Evolutionary conservation across 2,113 vertebrate species (phyloP), one percentile per base, ranked within the genome.

Genomic region (Apeltes quadracus): DNA sequence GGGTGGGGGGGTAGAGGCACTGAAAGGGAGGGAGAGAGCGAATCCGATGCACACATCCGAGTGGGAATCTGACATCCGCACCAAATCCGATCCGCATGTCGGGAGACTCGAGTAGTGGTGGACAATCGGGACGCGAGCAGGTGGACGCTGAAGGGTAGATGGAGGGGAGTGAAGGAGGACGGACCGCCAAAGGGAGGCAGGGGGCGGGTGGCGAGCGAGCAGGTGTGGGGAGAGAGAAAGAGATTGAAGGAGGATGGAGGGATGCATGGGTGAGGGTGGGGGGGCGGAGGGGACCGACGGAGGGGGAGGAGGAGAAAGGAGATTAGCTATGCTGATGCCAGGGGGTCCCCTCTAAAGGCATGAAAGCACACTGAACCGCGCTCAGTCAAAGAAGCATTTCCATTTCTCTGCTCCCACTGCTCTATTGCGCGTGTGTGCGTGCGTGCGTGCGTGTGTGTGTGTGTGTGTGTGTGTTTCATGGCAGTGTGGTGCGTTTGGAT

Each of bases 401-500:
- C 79, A 81, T 81, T 63, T 44, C 69, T 75, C 69, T 79, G 72
- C 76, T 83, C 66, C 75, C 71, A 78, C 68, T 23, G 43, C 81
- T 86, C 70, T 83, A 73, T 86, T 72, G 61, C 44, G 55, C 65
- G 34, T 77, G 66, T 76, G 72, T 71, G 54, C 65, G 61, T 61
- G 55, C 55, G 53, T 25, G 61, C 32, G 51, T 10, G 55, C 44
- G 34, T 39, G 20, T 66, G 36, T 62, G 51, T 63, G 62, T 58
- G 39, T 65, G 64, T 69, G 54, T 77, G 55, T 56, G 43, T 56
- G 71, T 54, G 64, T 85, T 67, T 86, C 82, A 73, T 81, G 76
- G 72, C 70, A 61, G 72, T 76, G 46, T 78, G 78, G 62, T 57
- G 81, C 72, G 87, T 75, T 89, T 70, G 71, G 78, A 81, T 89